phyloP scores from a whole-genome alignment of 2,888 invertebrate species.

The Drosophila sordidula region DNA sequence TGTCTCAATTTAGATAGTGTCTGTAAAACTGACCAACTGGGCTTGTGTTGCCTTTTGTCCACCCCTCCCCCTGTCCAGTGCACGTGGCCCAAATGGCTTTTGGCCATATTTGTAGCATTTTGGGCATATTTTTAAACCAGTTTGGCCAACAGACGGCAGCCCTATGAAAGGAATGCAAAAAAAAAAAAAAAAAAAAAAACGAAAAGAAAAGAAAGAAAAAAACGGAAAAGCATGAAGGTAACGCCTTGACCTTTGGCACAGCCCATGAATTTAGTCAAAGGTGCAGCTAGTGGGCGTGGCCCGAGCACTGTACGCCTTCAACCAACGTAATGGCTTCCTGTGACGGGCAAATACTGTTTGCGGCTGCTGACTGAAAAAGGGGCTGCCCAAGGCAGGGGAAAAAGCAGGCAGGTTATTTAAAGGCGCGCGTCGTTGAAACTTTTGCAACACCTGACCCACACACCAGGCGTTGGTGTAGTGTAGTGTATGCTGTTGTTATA shows the following conservation, averaged over 20 bases:
- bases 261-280: conserved; percentile 46
- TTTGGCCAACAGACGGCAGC: conserved; percentile 23
- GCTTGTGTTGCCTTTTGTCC: not conserved
- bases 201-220: not conserved
- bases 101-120: conserved; percentile 51
- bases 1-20: conserved; percentile 11
- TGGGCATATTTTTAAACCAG: conserved; percentile 57
- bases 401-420: conserved; percentile 46
- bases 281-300: conserved; percentile 49
- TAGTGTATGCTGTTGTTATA: not conserved
- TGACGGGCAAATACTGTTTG: conserved; percentile 12
- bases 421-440: conserved; percentile 43
- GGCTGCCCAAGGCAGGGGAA: not conserved
- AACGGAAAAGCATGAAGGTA: conserved; percentile 11
- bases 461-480: conserved; percentile 3
- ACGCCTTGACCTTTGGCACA: conserved; percentile 63
- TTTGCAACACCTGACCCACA: conserved; percentile 51
- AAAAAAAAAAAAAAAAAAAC: not conserved
- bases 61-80: conserved; percentile 4
- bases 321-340: conserved; percentile 55
- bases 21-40: conserved; percentile 22
- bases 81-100: conserved; percentile 55
- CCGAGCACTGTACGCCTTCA: conserved; percentile 31
- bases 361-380: conserved; percentile 4
- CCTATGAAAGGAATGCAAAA: conserved; percentile 31